phyloP scores from a whole-genome alignment of 2,888 invertebrate genomes.

The Phortica okadai region DNA sequence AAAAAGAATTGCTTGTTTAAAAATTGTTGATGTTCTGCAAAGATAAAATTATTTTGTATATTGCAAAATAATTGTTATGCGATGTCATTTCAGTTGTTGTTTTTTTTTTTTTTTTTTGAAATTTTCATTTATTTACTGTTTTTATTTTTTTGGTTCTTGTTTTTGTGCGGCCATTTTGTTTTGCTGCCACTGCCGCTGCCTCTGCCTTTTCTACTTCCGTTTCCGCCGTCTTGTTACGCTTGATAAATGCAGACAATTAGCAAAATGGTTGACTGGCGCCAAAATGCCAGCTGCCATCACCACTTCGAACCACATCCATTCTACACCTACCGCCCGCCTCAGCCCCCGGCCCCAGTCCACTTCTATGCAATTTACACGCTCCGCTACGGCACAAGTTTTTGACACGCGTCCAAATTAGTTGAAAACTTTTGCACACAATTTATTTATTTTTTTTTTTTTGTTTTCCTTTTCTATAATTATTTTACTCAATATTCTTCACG shows the following conservation, averaged over 20 bases:
- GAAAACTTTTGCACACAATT: not conserved
- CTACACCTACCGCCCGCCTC: not conserved
- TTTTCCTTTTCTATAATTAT: not conserved
- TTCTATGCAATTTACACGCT: not conserved
- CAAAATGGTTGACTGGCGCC: slow-evolving; percentile 65
- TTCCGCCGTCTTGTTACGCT: slow-evolving; percentile 47
- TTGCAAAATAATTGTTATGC: slow-evolving; percentile 66
- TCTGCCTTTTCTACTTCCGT: slow-evolving; percentile 40
- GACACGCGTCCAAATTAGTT: slow-evolving; percentile 53
- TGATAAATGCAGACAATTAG: slow-evolving; percentile 70
- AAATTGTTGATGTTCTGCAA: slow-evolving; percentile 18
- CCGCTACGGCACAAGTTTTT: slow-evolving; percentile 36
- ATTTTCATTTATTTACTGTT: not conserved
- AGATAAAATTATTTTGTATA: slow-evolving; percentile 48
- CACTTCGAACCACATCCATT: not conserved
- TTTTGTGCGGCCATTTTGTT: not conserved
- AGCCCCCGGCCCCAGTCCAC: not conserved
- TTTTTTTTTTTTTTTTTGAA: slow-evolving; percentile 44
- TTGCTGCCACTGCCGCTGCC: slow-evolving; percentile 18
- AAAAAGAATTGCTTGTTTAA: slow-evolving; percentile 28
- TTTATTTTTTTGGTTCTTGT: not conserved
- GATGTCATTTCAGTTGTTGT: not conserved
- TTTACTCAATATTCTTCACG: not conserved
- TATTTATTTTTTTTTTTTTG: not conserved
- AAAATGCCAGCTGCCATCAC: slow-evolving; percentile 37